phyloP scores from a whole-genome alignment of 2,113 vertebrate species.

The Patagioenas fasciata region DNA sequence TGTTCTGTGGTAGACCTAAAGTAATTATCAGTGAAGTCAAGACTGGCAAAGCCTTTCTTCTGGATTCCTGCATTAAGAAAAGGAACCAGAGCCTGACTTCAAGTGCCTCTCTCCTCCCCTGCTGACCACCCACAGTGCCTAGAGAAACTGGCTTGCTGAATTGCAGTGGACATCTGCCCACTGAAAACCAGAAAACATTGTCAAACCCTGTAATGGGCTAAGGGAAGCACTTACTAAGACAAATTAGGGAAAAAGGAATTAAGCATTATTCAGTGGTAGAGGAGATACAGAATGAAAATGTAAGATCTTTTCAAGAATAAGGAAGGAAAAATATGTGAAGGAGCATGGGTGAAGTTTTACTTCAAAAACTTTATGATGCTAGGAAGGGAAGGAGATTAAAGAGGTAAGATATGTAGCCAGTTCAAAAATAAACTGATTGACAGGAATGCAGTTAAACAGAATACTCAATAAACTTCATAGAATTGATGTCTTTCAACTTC shows the following conservation, averaged over 20 bases:
- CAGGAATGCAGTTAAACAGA: not conserved
- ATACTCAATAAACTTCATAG: not conserved
- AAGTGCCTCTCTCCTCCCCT: not conserved
- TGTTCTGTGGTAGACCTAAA: not conserved
- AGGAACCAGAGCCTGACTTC: not conserved
- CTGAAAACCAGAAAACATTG: not conserved
- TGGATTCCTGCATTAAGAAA: not conserved
- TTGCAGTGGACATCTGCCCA: not conserved
- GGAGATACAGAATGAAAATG: not conserved
- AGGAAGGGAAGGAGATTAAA: not conserved
- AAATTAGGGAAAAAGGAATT: not conserved
- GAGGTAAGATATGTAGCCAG: not conserved
- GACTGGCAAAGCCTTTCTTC: not conserved
- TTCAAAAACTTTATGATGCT: not conserved
- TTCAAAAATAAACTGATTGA: not conserved
- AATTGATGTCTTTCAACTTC: not conserved
- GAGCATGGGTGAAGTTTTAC: not conserved
- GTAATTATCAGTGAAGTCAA: not conserved
- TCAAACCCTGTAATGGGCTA: not conserved
- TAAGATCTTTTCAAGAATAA: not conserved
- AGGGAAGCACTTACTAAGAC: not conserved
- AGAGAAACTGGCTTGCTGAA: not conserved
- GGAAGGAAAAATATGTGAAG: not conserved
- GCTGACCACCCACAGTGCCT: rapidly evolving
- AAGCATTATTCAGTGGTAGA: not conserved